These are phyloP conservation scores for Spodoptera picta DNA, from an alignment of 2,888 invertebrate genomes.

Conservation along the genomic window DNA sequence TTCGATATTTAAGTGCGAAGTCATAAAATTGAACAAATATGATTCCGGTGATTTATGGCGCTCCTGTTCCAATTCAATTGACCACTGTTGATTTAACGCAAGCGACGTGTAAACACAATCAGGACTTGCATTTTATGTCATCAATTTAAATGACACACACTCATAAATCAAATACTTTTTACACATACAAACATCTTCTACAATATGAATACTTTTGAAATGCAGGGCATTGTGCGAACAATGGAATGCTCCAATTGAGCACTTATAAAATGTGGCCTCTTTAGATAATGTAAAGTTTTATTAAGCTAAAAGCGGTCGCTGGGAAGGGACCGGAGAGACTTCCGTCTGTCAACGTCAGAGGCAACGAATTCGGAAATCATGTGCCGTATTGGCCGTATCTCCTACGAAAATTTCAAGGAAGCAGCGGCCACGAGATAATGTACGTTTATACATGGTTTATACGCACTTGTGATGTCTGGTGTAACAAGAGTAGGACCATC, in stretches of 20 bases:
- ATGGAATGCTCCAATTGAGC: slow-evolving; percentile 35
- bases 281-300: slow-evolving; percentile 42
- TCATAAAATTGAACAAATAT: no score
- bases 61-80: neutral
- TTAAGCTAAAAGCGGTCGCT: slow-evolving; percentile 34
- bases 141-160: no score
- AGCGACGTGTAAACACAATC: slow-evolving; percentile 7
- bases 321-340: slow-evolving; percentile 19
- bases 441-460: no score
- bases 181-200: slow-evolving; percentile 20
- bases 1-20: no score
- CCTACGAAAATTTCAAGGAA: slow-evolving; percentile 15
- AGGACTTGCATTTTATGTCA: slow-evolving; percentile 2
- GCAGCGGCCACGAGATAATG: neutral
- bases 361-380: slow-evolving; percentile 16
- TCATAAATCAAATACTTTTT: slow-evolving; percentile 1
- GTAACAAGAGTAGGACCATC: no score
- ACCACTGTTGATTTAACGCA: slow-evolving; percentile 1
- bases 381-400: slow-evolving; percentile 1
- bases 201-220: slow-evolving; percentile 20
- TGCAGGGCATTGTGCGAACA: slow-evolving; percentile 37
- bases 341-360: slow-evolving; percentile 35
- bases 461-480: no score
- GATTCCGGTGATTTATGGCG: slow-evolving; percentile 2
- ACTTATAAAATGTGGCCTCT: slow-evolving; percentile 46